Base-by-base conservation (phyloP, 1,140 invertebrate species). In the Meloidogyne floridensis region DNA sequence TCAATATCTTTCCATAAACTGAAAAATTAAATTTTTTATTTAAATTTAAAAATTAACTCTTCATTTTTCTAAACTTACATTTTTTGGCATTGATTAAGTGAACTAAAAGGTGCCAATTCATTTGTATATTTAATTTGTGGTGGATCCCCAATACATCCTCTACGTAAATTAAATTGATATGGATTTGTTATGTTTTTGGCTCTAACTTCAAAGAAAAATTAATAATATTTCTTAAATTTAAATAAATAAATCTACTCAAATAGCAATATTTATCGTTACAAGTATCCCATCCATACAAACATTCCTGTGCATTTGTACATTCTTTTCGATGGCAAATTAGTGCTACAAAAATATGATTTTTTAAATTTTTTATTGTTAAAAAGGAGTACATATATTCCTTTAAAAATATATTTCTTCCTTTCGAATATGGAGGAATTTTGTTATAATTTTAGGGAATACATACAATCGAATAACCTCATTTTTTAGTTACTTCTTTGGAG, bases 1-100 rank as follows among this genome's bases (percentile, higher is more conserved):
- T 79, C 77, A 42, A 79, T 72, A 72, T 79, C 77, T 9, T 71
- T 79, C 77, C 77, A 79, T n/a, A 79, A n/a, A 42, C 77, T 79
- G 47, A 53, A 65, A 20, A 79, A n/a, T 9, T 42, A 47, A 53
- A 78, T 15, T 32, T 42, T 43, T 3, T 54, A 32, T 75, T 54
- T 47, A 47, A 47, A 47, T 42, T 7, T 18, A 18, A 13, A 20
- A 20, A 20, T 15, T 15, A n/a, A 47, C n/a, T 8, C 15, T 11
- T 59, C 11, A n/a, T 15, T 15, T 32, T 47, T 2, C 72, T 53
- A 20, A 13, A 74, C 56, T 69, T 71, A 72, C 77, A 71, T 79
- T 18, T n/a, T 42, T 42, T 47, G 77, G 10, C 77, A 79, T 71
- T 79, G 65, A 18, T 79, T 79, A 69, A 79, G 77, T 43, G 18